These are phyloP conservation scores for Muscicapa adusta DNA, from an alignment of 2,113 vertebrate species.

Conservation along the genomic window DNA sequence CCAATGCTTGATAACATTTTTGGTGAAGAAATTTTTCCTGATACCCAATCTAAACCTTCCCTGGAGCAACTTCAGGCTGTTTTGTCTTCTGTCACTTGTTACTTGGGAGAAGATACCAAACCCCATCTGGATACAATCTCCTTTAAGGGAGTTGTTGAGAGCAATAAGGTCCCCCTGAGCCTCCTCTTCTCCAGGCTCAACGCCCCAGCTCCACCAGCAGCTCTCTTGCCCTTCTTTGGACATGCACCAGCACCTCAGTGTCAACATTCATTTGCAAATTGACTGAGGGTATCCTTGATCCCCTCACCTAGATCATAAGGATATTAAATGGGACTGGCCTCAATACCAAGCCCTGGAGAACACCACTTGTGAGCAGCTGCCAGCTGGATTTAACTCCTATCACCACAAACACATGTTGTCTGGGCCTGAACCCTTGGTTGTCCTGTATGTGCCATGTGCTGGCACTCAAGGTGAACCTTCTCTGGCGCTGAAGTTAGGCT, in stretches of 20 bases:
- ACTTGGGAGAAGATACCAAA: neutral
- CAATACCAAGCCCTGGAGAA: neutral
- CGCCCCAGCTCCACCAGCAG: neutral
- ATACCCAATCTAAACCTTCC: neutral
- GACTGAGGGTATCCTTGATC: neutral
- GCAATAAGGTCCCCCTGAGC: neutral
- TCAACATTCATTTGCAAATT: neutral
- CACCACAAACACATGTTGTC: neutral
- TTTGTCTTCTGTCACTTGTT: neutral
- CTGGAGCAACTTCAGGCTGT: neutral
- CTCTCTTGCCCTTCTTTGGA: neutral
- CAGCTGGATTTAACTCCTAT: neutral
- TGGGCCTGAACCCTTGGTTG: neutral
- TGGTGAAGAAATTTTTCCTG: neutral
- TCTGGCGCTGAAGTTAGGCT: neutral
- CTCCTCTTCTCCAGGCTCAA: neutral
- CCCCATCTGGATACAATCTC: neutral
- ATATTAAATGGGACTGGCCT: neutral
- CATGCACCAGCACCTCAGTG: neutral
- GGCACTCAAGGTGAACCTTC: neutral
- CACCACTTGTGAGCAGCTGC: neutral
- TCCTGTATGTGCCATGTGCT: neutral
- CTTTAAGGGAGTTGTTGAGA: neutral
- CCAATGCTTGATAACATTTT: neutral
- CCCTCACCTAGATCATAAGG: neutral